These are phyloP conservation scores for Samia ricini DNA, from an alignment of 1,140 invertebrate genomes.

Conservation along the genomic window DNA sequence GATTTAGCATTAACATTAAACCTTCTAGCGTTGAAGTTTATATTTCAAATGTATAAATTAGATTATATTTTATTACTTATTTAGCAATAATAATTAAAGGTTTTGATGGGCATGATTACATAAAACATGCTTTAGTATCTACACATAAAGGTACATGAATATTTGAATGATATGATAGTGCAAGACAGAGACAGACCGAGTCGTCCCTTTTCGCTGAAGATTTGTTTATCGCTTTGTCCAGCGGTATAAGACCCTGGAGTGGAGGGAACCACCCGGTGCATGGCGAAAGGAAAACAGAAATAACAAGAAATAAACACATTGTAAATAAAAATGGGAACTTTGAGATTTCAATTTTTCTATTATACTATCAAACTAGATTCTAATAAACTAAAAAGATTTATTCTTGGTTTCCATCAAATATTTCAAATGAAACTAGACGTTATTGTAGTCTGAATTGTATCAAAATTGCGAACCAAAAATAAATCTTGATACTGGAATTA, in stretches of 20 bases:
- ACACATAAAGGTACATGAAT: conserved; percentile 66
- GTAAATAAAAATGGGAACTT: conserved; percentile 49
- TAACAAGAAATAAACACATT: conserved; percentile 47
- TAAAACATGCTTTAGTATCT: conserved; percentile 66
- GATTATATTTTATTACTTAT: background rate
- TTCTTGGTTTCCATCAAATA: conserved; percentile 44
- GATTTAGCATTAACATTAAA: conserved; percentile 3
- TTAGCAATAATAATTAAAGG: background rate
- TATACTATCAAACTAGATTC: conserved; percentile 63
- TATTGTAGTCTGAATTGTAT: background rate
- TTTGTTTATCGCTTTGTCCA: conserved; percentile 74
- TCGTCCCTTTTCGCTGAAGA: conserved; percentile 65
- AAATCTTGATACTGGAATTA: conserved; percentile 60
- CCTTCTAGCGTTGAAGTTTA: background rate
- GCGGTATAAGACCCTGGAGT: conserved; percentile 69
- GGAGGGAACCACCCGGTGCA: conserved; percentile 50
- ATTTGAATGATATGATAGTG: conserved; percentile 49
- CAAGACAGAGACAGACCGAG: conserved; percentile 71
- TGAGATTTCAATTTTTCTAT: conserved; percentile 51
- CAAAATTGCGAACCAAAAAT: conserved; percentile 44
- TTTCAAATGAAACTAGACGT: background rate
- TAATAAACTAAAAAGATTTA: conserved; percentile 68
- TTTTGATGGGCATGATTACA: conserved; percentile 42
- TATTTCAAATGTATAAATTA: background rate
- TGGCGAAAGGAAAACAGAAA: conserved; percentile 57